Base-by-base conservation (phyloP, 2,797 vertebrate genomes). In the Alcedo atthis region DNA sequence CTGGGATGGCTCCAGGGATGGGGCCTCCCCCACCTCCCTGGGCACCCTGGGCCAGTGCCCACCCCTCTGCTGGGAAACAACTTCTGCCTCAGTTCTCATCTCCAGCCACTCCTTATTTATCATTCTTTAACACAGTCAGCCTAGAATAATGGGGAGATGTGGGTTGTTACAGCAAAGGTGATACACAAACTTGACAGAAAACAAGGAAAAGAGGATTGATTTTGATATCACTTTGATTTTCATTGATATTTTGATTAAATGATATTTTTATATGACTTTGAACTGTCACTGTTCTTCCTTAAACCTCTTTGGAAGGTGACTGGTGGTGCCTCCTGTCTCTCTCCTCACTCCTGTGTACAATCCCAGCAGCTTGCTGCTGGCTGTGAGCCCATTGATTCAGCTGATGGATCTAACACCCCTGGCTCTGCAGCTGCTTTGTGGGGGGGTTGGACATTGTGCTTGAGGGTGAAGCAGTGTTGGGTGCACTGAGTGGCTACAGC, bases 401-500 rank as follows among this genome's bases (percentile, higher is more conserved):
- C 59, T 90, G 89, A 82, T 74, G 79, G 59, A 37, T 87, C 35
- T 55, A 5, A 85, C 84, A 69, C 3, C 14, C 25, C 32, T 21
- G 28, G 28, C 59, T 77, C 64, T 77, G 61, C 89, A 87, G 59
- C 75, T 67, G 73, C 11, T 90, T 67, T 80, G 48, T 80, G 53
- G 45, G 61, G 32, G 63, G 40, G 71, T 87, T 62, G 90, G 85
- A 57, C 79, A 77, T 94, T 96, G 93, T 74, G 89, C 87, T 82
- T 59, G 71, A 37, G 89, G 84, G 76, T 62, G 57, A 80, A 67
- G 13, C 53, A 62, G 28, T 25, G 20, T 5, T 33, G 61, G 70
- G 26, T 25, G n/a, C 54, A 42, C 18, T 30, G 45, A 71, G 17
- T 53, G 32, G 20, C 55, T 73, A 28, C 20, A 46, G 6, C 25